Conservation (phyloP, 2,113 vertebrate species). For the Dolichallabes microphthalmus region DNA sequence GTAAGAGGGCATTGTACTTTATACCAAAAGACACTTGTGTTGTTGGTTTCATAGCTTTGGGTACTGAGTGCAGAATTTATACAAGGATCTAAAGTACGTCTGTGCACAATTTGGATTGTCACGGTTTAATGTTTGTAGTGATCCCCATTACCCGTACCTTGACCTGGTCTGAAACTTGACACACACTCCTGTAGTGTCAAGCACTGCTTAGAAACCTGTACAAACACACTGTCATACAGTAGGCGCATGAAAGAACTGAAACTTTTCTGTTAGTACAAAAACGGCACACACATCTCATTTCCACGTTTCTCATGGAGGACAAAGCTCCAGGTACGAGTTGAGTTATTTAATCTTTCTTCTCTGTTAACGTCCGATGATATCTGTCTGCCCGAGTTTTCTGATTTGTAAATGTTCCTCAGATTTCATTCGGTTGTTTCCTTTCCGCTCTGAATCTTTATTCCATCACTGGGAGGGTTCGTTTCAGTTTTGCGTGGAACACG, state of each 20-base stretch:
- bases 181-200: not conserved
- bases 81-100: not conserved
- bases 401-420: not conserved
- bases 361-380: not conserved
- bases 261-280: slow-evolving; percentile 52
- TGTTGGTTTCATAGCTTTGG: not conserved
- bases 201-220: not conserved
- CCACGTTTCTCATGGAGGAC: slow-evolving; percentile 59
- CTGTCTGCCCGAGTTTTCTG: too few species aligned
- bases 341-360: too few species aligned
- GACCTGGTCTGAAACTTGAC: too few species aligned
- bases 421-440: not conserved
- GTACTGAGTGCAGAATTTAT: not conserved
- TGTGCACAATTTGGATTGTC: not conserved
- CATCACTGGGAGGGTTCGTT: not conserved
- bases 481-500: not conserved
- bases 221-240: slow-evolving; percentile 4
- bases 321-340: slow-evolving; percentile 58
- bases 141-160: not conserved
- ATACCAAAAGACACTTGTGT: not conserved
- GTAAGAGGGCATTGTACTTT: not conserved
- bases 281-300: slow-evolving; percentile 32
- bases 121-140: too few species aligned
- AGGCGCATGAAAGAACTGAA: slow-evolving; percentile 67
- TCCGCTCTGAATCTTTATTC: not conserved